These are phyloP conservation scores for Encarsia formosa DNA, from an alignment of 2,888 invertebrate genomes.

Conservation along the genomic window DNA sequence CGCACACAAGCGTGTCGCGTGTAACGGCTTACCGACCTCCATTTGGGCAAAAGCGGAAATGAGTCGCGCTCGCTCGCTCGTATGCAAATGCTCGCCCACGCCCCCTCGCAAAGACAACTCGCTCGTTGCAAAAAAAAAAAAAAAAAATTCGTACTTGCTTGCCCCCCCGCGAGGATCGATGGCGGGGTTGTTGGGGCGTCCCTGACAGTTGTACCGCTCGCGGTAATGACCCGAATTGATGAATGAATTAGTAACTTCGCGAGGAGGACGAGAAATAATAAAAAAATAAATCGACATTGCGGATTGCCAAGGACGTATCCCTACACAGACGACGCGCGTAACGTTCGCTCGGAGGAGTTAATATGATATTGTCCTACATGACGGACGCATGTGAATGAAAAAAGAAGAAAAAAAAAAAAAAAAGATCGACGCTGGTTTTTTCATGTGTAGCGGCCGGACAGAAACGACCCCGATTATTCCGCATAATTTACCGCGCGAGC, in stretches of 20 bases:
- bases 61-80: constrained; percentile 30
- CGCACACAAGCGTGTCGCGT: neutral
- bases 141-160: neutral
- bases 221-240: constrained; percentile 39
- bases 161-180: constrained; percentile 6
- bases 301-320: constrained; percentile 28
- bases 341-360: constrained; percentile 23
- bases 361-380: constrained; percentile 26
- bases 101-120: neutral
- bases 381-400: constrained; percentile 11
- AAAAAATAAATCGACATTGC: constrained; percentile 33
- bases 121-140: neutral
- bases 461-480: constrained; percentile 17
- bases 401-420: constrained; percentile 2
- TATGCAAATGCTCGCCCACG: constrained; percentile 33
- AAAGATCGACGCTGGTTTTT: constrained; percentile 8
- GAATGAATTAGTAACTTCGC: constrained; percentile 30
- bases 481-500: constrained; percentile 15
- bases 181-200: constrained; percentile 24
- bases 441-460: constrained; percentile 3
- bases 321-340: neutral
- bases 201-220: constrained; percentile 41
- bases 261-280: constrained; percentile 19
- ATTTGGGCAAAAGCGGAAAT: constrained; percentile 45
- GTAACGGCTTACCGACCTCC: constrained; percentile 40